Percentiles rank a stretch among this genome's conserved stretches.
These are phyloP conservation scores for Argyresthia goedartella DNA, from an alignment of 2,888 invertebrate genomes.

Conservation along the genomic window DNA sequence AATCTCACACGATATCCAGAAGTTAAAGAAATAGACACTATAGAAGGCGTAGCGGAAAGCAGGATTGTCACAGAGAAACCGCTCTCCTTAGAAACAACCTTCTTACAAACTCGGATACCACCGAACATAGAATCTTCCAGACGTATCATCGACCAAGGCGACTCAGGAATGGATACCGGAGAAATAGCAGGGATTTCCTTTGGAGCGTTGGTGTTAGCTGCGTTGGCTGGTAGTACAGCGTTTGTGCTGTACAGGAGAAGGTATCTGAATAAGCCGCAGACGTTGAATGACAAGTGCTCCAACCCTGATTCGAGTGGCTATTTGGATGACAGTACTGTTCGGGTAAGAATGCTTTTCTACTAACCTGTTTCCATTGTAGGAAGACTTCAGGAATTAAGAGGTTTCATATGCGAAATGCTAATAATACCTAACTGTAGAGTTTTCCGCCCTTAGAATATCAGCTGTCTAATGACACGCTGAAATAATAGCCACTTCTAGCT, in stretches of 20 bases:
- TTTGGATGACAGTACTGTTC: slow-evolving; percentile 87
- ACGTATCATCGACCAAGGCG: slow-evolving; percentile 38
- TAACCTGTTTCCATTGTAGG: no score
- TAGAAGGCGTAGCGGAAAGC: slow-evolving; percentile 44
- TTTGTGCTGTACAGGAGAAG: slow-evolving; percentile 78
- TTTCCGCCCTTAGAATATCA: no score
- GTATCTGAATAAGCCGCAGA: slow-evolving; percentile 86
- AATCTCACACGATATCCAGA: slow-evolving; percentile 29
- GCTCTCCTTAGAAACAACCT: slow-evolving; percentile 53
- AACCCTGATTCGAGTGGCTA: slow-evolving; percentile 90
- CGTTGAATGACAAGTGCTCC: slow-evolving; percentile 84
- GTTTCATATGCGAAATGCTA: no score
- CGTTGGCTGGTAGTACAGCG: slow-evolving; percentile 74
- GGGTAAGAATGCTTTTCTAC: slow-evolving; percentile 68
- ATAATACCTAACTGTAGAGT: no score
- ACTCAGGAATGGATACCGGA: slow-evolving; percentile 66
- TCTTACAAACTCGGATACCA: slow-evolving; percentile 50
- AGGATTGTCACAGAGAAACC: slow-evolving; percentile 59
- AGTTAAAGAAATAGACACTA: slow-evolving; percentile 36
- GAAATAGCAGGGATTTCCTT: slow-evolving; percentile 79
- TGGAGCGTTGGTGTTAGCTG: slow-evolving; percentile 74
- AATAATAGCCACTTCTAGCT: no score
- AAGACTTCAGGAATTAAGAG: no score
- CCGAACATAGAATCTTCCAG: slow-evolving; percentile 53
- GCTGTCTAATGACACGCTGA: no score